These are phyloP conservation scores for Epinotia ramella DNA, from an alignment of 2,888 invertebrate genomes.

Conservation along the genomic window DNA sequence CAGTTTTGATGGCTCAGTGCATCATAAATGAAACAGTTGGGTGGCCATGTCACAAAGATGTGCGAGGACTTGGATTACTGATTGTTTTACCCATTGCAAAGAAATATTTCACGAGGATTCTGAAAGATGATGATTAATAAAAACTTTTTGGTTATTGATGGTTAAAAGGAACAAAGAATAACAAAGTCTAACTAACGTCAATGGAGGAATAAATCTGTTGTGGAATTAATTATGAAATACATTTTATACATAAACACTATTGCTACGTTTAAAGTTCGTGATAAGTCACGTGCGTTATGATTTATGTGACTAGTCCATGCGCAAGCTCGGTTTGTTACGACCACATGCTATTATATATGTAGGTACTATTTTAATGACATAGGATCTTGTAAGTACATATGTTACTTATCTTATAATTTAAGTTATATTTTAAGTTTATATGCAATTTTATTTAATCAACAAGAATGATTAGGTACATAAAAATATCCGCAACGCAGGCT, in stretches of 20 bases:
- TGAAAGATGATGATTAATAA: no score
- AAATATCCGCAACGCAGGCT: no score
- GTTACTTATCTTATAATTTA: not conserved
- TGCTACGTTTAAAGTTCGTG: not conserved
- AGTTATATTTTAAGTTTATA: not conserved
- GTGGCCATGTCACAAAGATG: not conserved
- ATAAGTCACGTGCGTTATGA: constrained; percentile 17
- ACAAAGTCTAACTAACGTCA: no score
- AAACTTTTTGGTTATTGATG: no score
- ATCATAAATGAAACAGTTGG: not conserved
- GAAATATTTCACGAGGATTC: no score
- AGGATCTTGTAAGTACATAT: not conserved
- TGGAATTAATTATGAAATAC: not conserved
- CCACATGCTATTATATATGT: not conserved
- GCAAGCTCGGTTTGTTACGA: not conserved
- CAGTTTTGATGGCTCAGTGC: constrained; percentile 7
- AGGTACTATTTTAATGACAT: not conserved
- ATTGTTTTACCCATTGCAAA: no score
- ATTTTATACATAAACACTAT: constrained; percentile 5
- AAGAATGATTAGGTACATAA: no score
- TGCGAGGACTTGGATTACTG: no score
- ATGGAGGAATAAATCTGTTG: not conserved
- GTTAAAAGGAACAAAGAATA: no score
- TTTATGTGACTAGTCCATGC: not conserved
- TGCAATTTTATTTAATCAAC: no score